Conservation (phyloP, 2,797 vertebrate genomes). For the Pangasius djambal region DNA sequence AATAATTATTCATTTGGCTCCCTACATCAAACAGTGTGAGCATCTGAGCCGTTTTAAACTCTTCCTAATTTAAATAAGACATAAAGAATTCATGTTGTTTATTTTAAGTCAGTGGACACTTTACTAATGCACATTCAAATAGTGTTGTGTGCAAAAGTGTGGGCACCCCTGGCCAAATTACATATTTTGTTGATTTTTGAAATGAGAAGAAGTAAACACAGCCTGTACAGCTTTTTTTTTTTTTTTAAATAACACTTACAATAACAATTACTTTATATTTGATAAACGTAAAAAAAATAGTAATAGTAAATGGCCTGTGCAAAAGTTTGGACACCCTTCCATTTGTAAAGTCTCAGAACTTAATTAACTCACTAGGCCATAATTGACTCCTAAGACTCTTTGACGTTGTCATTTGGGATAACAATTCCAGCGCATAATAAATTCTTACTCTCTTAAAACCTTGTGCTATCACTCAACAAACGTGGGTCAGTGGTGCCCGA, state of each 20-base stretch:
- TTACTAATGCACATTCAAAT: not conserved
- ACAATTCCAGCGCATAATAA: not conserved
- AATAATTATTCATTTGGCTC: not conserved
- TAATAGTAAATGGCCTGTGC: not conserved
- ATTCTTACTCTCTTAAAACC: not conserved
- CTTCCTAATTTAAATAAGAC: not conserved
- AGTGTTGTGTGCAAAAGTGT: not conserved
- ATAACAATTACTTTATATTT: not conserved
- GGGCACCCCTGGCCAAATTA: not conserved
- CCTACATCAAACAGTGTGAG: not conserved
- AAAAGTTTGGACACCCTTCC: not conserved
- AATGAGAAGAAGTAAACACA: not conserved
- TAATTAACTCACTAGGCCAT: not conserved
- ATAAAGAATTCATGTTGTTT: not conserved
- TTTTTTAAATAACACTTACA: not conserved
- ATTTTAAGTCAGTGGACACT: not conserved
- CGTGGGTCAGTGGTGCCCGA: not conserved
- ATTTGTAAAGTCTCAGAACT: not conserved
- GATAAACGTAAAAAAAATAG: not conserved
- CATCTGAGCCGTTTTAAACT: not conserved
- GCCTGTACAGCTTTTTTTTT: no score
- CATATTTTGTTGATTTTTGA: not conserved
- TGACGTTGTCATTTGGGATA: not conserved
- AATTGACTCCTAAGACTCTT: not conserved
- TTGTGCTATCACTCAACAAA: not conserved